phyloP scores from a whole-genome alignment of 2,797 vertebrate species.

The Gambusia yucatana region DNA sequence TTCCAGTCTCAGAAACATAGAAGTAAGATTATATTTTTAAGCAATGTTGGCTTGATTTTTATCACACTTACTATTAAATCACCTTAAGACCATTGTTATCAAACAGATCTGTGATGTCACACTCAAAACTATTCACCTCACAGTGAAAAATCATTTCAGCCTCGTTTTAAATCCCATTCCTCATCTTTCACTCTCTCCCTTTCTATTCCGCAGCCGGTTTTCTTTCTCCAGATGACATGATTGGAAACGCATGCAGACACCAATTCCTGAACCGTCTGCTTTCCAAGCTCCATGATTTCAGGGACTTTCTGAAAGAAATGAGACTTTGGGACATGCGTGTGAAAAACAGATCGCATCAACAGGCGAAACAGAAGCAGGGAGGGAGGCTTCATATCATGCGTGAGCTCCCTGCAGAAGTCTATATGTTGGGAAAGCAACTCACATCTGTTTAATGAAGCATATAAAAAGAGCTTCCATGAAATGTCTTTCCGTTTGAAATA shows the following conservation, averaged over 20 bases:
- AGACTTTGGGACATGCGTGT: constrained; percentile 19
- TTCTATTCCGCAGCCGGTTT: not conserved
- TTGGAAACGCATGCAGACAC: constrained; percentile 28
- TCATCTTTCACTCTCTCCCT: not conserved
- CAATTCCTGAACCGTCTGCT: constrained; percentile 36
- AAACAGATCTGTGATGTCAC: constrained; percentile 1
- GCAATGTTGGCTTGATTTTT: not conserved
- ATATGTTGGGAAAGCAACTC: not conserved
- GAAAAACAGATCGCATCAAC: constrained; percentile 40
- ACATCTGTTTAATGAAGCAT: constrained; percentile 32
- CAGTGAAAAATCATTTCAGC: not conserved
- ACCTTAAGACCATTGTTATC: not conserved
- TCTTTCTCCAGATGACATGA: constrained; percentile 9
- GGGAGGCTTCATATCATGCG: constrained; percentile 28
- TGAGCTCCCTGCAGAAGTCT: constrained; percentile 5
- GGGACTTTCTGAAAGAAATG: constrained; percentile 41
- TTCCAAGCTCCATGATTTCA: constrained; percentile 18
- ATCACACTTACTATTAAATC: not conserved
- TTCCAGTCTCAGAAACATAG: not conserved
- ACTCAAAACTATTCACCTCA: constrained; percentile 5
- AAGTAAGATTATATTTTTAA: not conserved
- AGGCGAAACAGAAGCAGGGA: not conserved
- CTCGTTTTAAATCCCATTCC: not conserved
- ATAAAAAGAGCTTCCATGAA: constrained; percentile 22
- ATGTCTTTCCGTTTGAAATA: constrained; percentile 37